Evolutionary conservation across 2,888 invertebrate species (phyloP).

Genomic region (Drosophila infuscata): DNA sequence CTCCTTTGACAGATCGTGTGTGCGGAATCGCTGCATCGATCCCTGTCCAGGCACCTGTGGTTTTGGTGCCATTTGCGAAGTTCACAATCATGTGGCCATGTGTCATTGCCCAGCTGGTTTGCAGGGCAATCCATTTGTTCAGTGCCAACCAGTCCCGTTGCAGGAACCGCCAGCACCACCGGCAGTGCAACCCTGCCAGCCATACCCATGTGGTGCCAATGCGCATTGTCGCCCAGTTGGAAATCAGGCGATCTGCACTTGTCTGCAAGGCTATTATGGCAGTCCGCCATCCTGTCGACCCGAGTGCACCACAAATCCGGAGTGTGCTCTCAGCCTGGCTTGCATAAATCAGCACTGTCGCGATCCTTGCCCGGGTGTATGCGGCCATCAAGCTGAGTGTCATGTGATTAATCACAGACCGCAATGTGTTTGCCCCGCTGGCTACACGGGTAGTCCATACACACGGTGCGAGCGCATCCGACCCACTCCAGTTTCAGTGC

Average conservation of each 20-base stretch:
- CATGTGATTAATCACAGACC: slow-evolving; percentile 90
- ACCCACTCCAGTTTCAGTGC: slow-evolving; percentile 19
- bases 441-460: slow-evolving; percentile 89
- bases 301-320: slow-evolving; percentile 89
- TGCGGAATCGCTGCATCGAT: slow-evolving; percentile 90
- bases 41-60: slow-evolving; percentile 91
- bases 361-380: slow-evolving; percentile 91
- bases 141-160: slow-evolving; percentile 84
- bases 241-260: slow-evolving; percentile 88
- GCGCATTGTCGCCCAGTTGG: slow-evolving; percentile 88
- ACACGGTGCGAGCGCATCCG: slow-evolving; percentile 85
- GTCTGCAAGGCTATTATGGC: slow-evolving; percentile 88
- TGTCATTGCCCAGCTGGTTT: slow-evolving; percentile 87
- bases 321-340: slow-evolving; percentile 88
- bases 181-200: slow-evolving; percentile 87
- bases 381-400: slow-evolving; percentile 89
- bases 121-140: slow-evolving; percentile 89
- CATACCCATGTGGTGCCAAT: slow-evolving; percentile 90
- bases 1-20: slow-evolving; percentile 88
- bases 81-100: slow-evolving; percentile 90
- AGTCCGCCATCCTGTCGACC: slow-evolving; percentile 90
- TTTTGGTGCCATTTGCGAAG: slow-evolving; percentile 89
- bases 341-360: slow-evolving; percentile 90
- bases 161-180: slow-evolving; percentile 17
- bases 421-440: slow-evolving; percentile 89